These are phyloP conservation scores for Orchesella flavescens DNA, from an alignment of 2,888 invertebrate genomes.

Conservation along the genomic window DNA sequence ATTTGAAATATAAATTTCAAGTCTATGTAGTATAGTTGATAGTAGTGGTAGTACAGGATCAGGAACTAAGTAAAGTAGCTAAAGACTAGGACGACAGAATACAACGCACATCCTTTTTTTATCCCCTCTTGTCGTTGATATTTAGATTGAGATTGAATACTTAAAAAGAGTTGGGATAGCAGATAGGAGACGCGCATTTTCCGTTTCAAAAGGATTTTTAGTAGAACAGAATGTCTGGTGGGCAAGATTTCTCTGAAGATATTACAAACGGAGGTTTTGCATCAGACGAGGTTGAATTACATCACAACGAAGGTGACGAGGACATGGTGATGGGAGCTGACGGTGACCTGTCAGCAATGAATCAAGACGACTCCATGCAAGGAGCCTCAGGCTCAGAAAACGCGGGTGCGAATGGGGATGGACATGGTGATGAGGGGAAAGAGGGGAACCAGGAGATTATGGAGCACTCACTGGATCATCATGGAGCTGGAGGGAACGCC, in stretches of 20 bases:
- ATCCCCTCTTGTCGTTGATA: background rate
- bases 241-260: constrained; percentile 72
- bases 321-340: constrained; percentile 67
- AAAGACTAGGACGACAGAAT: no score
- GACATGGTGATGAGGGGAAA: constrained; percentile 53
- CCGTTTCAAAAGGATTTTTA: background rate
- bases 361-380: constrained; percentile 71
- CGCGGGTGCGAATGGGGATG: constrained; percentile 60
- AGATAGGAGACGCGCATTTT: background rate
- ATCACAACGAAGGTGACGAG: constrained; percentile 69
- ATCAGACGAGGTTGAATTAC: constrained; percentile 65
- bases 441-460: constrained; percentile 82
- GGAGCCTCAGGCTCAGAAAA: constrained; percentile 56
- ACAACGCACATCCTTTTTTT: background rate
- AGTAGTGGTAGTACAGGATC: no score
- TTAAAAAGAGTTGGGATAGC: background rate
- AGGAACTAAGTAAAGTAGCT: no score
- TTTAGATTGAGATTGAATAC: background rate
- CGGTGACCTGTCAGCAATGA: constrained; percentile 65
- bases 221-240: constrained; percentile 55
- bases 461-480: constrained; percentile 81
- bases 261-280: constrained; percentile 71
- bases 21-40: no score
- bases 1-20: no score
- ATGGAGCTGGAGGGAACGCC: constrained; percentile 85